These are phyloP conservation scores for Aegithalos caudatus DNA, from an alignment of 2,113 vertebrate species.

Conservation along the genomic window DNA sequence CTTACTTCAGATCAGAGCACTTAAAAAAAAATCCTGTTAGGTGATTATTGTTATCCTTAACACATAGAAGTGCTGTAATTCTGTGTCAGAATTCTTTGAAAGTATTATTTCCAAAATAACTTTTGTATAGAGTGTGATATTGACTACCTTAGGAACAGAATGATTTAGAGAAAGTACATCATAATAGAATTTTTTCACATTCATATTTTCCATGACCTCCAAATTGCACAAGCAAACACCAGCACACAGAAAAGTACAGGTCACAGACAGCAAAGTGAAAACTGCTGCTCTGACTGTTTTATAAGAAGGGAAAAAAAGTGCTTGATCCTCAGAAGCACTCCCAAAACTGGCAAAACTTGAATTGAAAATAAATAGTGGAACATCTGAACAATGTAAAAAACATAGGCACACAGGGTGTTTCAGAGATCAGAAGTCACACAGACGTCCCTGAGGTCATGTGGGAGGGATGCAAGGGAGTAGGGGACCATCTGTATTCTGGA, in stretches of 20 bases:
- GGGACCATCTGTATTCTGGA: neutral
- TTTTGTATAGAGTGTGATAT: neutral
- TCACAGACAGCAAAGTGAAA: neutral
- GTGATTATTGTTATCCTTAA: neutral
- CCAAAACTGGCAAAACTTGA: neutral
- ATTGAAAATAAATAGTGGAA: neutral
- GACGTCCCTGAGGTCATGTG: neutral
- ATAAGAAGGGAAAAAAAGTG: neutral
- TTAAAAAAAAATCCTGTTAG: neutral
- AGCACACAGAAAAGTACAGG: neutral
- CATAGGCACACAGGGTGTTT: neutral
- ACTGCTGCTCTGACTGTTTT: neutral
- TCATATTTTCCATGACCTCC: neutral
- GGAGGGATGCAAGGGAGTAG: neutral
- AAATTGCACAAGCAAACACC: neutral
- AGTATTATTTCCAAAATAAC: neutral
- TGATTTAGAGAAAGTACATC: neutral
- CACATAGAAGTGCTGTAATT: neutral
- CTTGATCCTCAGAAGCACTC: neutral
- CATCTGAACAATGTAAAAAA: neutral
- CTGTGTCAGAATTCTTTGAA: neutral
- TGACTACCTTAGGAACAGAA: neutral
- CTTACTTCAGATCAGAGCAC: neutral
- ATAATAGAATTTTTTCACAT: neutral
- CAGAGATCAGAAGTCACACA: neutral